phyloP scores from a whole-genome alignment of 2,888 invertebrate genomes.

The Hirtodrosophila alboralis region DNA sequence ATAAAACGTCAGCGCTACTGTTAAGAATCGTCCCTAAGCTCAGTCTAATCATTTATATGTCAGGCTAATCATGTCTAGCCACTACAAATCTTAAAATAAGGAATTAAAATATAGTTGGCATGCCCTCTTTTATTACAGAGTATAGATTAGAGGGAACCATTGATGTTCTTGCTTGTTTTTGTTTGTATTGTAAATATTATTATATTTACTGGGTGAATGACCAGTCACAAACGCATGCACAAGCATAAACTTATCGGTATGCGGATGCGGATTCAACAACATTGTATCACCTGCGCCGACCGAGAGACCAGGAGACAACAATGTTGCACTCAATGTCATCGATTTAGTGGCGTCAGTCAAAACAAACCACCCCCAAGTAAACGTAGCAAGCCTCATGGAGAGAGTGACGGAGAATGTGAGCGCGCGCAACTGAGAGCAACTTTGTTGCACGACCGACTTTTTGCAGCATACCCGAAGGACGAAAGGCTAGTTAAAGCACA shows the following conservation, averaged over 20 bases:
- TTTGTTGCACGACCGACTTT: conserved; percentile 80
- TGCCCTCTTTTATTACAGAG: too few species aligned
- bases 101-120: too few species aligned
- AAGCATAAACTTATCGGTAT: conserved; percentile 30
- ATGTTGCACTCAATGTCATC: conserved; percentile 83
- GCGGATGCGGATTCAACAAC: conserved; percentile 43
- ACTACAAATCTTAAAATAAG: too few species aligned
- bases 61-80: too few species aligned
- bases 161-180: conserved; percentile 24
- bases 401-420: conserved; percentile 11
- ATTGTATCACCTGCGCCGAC: conserved; percentile 37
- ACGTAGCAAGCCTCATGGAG: conserved; percentile 30
- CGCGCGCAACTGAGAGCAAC: conserved; percentile 65
- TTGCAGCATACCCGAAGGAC: conserved; percentile 53
- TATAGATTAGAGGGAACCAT: too few species aligned
- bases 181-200: conserved; percentile 65
- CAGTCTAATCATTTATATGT: too few species aligned
- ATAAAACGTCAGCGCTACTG: too few species aligned
- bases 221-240: neutral
- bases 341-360: conserved; percentile 71
- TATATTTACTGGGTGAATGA: conserved; percentile 52
- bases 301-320: conserved; percentile 57
- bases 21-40: too few species aligned
- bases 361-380: conserved; percentile 66
- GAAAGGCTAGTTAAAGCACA: conserved; percentile 24